Base-by-base conservation (phyloP, 2,113 vertebrate genomes). In the Gallinago undulata region DNA sequence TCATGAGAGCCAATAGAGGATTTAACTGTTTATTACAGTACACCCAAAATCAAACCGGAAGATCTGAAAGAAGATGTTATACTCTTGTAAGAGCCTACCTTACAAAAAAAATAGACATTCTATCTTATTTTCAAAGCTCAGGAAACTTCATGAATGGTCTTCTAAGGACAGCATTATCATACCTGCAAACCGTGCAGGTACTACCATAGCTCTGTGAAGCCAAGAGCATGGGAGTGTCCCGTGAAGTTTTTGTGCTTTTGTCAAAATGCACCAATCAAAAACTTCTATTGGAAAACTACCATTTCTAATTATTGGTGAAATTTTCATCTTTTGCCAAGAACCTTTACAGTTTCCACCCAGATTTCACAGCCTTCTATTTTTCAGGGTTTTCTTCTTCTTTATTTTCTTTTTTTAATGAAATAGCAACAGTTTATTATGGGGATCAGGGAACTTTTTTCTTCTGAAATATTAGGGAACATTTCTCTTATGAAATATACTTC, bases 1-100 rank as follows among this genome's bases (percentile, higher is more conserved):
- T 7, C 0, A 0, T n/a, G 24, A 91, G 14, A 89, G 21, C 19
- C 51, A 68, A 47, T 1, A 77, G 21, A 55, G 13, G 12, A 83
- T 59, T 72, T 63, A 73, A 92, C 69, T 4, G 27, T 25, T 86
- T 70, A 55, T 28, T 62, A 12, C 3, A 66, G 28, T 23, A 56
- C 15, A 79, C 2, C 1, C 31, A 70, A 66, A 92, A 86, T 66
- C 31, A 90, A 92, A 57, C 7, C 22, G 73, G 48, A 75, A 75
- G 10, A 51, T 56, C 7, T 72, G 18, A 89, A 77, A 64, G 33
- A 63, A 67, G 27, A 89, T 57, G 33, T 41, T 60, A 43, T 5
- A 75, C 7, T 25, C 13, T 72, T 50, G 5, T 19, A 85, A 68
- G 18, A 75, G 23, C 17, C 35, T 57, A 50, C 8, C 27, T 30